Evolutionary conservation across 2,888 invertebrate genomes (phyloP).

Genomic region (Agrilus biguttatus): DNA sequence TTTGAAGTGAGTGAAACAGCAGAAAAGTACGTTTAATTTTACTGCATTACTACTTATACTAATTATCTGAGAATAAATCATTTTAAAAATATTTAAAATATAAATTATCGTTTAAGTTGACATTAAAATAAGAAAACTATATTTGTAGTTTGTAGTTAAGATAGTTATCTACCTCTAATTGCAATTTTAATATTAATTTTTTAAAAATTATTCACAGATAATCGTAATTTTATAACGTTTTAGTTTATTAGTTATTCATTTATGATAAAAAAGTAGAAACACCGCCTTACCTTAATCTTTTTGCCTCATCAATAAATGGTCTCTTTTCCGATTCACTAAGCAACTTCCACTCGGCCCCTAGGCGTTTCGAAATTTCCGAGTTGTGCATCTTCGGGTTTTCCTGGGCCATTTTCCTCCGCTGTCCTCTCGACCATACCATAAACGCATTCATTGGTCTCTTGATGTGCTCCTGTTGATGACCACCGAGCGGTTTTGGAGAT

Average conservation of each 20-base stretch:
- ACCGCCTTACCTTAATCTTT: constrained; percentile 57
- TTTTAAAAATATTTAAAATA: too few species aligned
- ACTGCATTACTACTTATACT: too few species aligned
- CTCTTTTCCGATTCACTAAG: constrained; percentile 74
- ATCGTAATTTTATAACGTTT: too few species aligned
- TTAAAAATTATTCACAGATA: too few species aligned
- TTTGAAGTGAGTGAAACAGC: too few species aligned
- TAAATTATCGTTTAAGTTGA: too few species aligned
- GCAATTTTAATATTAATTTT: too few species aligned
- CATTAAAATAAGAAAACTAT: too few species aligned
- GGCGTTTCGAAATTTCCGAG: constrained; percentile 75
- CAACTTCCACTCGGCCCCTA: constrained; percentile 81
- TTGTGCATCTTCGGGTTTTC: constrained; percentile 93
- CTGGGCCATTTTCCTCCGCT: constrained; percentile 81
- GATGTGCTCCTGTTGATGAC: constrained; percentile 44
- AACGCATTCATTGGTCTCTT: constrained; percentile 72
- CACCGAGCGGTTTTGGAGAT: constrained; percentile 16
- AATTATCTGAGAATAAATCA: too few species aligned
- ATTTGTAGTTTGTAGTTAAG: too few species aligned
- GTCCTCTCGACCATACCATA: constrained; percentile 84
- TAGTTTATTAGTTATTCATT: background rate
- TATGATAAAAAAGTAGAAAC: background rate
- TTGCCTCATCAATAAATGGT: constrained; percentile 84
- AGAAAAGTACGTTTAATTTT: too few species aligned
- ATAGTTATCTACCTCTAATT: too few species aligned